Evolutionary conservation across 2,797 vertebrate species (phyloP).

Genomic region (Phylloscopus collybita): DNA sequence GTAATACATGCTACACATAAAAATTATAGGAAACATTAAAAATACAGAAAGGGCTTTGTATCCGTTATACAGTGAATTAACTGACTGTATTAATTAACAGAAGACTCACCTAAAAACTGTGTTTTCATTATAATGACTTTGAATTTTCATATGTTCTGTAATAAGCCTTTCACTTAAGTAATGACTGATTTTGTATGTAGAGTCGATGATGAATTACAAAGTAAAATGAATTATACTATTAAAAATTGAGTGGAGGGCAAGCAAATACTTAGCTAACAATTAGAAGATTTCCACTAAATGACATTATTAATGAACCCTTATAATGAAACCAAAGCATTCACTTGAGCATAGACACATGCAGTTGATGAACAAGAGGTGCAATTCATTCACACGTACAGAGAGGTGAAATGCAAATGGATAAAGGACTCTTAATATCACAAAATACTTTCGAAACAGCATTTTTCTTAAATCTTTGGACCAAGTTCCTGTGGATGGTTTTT

Average conservation of each 20-base stretch:
- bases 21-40: not conserved
- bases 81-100: slow-evolving; percentile 18
- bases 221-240: slow-evolving; percentile 35
- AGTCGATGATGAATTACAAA: slow-evolving; percentile 24
- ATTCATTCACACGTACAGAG: not conserved
- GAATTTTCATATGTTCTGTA: slow-evolving; percentile 38
- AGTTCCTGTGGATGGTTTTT: not conserved
- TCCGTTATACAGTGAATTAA: not conserved
- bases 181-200: slow-evolving; percentile 6
- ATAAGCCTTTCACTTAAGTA: not conserved
- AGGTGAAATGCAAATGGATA: not conserved
- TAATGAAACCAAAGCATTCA: not conserved
- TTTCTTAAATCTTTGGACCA: not conserved
- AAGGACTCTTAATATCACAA: not conserved
- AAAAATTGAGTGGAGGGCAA: slow-evolving; percentile 32
- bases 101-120: not conserved
- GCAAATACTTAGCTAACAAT: slow-evolving; percentile 44
- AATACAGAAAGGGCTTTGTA: not conserved
- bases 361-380: not conserved
- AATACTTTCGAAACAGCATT: not conserved
- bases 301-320: slow-evolving; percentile 18
- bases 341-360: not conserved
- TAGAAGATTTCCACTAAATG: slow-evolving; percentile 28
- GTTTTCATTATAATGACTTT: not conserved
- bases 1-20: not conserved